A percentile compares a stretch with the other conserved stretches of the same genome.
Evolutionary conservation across 2,113 vertebrate species (phyloP).

Genomic region (Coptodon bakossiorum): DNA sequence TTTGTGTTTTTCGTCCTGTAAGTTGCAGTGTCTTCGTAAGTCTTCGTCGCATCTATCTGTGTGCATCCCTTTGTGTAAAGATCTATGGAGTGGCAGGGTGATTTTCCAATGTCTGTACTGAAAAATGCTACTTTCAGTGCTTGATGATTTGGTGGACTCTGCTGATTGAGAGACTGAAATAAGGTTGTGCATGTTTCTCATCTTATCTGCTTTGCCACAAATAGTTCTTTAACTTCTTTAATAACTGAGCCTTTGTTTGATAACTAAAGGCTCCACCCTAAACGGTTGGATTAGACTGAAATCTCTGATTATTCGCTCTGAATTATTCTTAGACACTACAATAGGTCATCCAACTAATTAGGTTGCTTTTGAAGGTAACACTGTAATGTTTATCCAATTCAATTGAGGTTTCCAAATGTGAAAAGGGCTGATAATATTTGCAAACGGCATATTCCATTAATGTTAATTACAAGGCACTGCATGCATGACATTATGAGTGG

Average conservation of each 20-base stretch:
- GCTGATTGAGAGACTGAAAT: background rate
- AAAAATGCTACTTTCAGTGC: background rate
- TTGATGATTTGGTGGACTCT: background rate
- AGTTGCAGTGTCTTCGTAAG: no score
- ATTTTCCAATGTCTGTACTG: background rate
- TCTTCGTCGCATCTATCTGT: no score
- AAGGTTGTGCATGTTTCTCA: background rate
- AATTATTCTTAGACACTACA: background rate
- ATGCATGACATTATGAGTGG: background rate
- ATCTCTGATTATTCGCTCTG: background rate
- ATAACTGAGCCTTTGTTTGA: background rate
- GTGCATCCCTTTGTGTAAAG: background rate
- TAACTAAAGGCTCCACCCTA: background rate
- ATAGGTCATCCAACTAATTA: background rate
- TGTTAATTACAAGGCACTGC: background rate
- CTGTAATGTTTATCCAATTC: background rate
- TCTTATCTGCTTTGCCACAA: background rate
- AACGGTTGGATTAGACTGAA: background rate
- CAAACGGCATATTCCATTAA: background rate
- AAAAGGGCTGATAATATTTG: background rate
- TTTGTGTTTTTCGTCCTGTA: no score
- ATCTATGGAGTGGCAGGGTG: background rate
- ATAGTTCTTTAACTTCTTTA: background rate
- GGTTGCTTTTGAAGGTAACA: background rate
- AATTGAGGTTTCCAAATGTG: background rate